Percentiles rank a stretch among this genome's conserved stretches.
phyloP scores from a whole-genome alignment of 2,888 invertebrate species.

The Calameuta pallipes region DNA sequence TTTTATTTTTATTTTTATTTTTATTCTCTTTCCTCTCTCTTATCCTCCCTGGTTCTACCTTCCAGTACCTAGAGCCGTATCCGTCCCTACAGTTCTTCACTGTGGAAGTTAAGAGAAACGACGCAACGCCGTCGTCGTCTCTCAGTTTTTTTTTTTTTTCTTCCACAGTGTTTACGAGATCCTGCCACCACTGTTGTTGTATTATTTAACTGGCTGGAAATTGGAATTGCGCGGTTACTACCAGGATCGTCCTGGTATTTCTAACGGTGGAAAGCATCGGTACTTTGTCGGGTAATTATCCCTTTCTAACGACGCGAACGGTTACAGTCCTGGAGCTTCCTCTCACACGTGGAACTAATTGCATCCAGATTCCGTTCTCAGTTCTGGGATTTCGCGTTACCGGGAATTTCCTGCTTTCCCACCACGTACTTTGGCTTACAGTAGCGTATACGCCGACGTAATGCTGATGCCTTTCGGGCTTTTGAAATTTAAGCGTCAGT shows the following conservation, averaged over 20 bases:
- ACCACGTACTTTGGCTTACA: too few species aligned
- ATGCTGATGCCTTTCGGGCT: too few species aligned
- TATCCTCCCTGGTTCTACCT: too few species aligned
- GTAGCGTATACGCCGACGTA: too few species aligned
- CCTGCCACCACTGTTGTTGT: conserved; percentile 10
- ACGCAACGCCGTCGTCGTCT: conserved; percentile 26
- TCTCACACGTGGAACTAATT: conserved; percentile 48
- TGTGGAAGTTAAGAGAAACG: background rate
- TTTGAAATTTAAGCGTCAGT: too few species aligned
- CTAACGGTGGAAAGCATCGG: too few species aligned
- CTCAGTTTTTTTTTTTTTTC: conserved; percentile 12
- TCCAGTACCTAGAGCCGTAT: too few species aligned
- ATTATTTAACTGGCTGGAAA: conserved; percentile 32
- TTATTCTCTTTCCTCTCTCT: background rate
- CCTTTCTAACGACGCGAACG: background rate
- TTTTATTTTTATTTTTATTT: background rate
- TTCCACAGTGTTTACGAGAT: conserved; percentile 25
- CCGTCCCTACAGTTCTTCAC: too few species aligned
- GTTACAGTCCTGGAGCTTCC: background rate
- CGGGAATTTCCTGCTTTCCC: conserved; percentile 24
- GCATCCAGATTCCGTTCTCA: conserved; percentile 48
- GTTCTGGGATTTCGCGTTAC: conserved; percentile 28
- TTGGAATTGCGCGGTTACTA: conserved; percentile 9
- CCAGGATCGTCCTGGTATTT: too few species aligned
- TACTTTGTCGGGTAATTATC: too few species aligned